Evolutionary conservation across 1,140 invertebrate genomes (phyloP).

Genomic region (Phenacoccus solenopsis): DNA sequence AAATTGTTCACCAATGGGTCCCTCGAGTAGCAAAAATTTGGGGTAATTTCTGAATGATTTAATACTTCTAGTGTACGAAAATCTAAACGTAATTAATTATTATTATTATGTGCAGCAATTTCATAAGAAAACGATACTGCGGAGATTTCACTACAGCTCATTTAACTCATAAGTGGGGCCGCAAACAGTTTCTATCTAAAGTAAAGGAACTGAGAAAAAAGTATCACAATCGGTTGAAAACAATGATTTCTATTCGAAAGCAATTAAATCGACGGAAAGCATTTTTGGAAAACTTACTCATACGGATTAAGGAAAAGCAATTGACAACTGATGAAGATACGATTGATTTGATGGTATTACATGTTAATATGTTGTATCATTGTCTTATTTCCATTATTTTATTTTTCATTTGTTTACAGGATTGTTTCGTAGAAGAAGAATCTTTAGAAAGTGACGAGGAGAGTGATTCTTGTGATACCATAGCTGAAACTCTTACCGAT

Average conservation of each 20-base stretch:
- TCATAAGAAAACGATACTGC: too few relatives aligned
- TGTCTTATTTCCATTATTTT: too few relatives aligned
- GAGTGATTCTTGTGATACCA: neutral
- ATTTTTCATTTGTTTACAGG: neutral
- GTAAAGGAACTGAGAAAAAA: neutral
- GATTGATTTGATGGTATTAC: neutral
- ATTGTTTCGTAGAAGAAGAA: neutral
- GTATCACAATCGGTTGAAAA: neutral
- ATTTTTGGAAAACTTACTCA: neutral
- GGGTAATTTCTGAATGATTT: too few relatives aligned
- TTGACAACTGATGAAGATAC: neutral
- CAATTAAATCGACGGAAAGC: neutral
- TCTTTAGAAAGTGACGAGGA: neutral
- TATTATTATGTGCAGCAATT: too few relatives aligned
- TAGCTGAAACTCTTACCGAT: neutral
- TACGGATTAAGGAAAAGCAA: neutral
- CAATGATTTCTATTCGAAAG: neutral
- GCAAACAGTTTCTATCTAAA: too few relatives aligned
- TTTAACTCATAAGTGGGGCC: too few relatives aligned
- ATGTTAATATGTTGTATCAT: too few relatives aligned
- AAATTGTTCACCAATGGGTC: too few relatives aligned
- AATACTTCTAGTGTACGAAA: too few relatives aligned
- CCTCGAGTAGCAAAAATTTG: too few relatives aligned
- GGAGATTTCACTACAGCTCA: too few relatives aligned
- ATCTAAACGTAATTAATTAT: too few relatives aligned